Evolutionary conservation across 2,113 vertebrate species (phyloP).

Genomic region (Barbus barbus): DNA sequence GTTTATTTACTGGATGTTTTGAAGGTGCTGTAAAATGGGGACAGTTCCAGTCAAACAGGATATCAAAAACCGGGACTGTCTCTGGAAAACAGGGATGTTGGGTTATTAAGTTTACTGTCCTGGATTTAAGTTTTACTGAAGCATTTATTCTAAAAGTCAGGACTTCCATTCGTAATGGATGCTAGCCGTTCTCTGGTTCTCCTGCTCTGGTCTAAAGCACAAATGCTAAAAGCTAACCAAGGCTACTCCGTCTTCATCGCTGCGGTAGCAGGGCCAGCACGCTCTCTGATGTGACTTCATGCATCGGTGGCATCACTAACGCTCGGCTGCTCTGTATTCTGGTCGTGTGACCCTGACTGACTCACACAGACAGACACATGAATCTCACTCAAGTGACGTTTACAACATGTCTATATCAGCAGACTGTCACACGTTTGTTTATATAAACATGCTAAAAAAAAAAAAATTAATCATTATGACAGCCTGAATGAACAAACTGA

Average conservation of each 20-base stretch:
- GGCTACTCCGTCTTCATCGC: not conserved
- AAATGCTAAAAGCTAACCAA: not conserved
- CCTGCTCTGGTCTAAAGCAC: not conserved
- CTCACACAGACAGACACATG: not conserved
- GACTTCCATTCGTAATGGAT: not conserved
- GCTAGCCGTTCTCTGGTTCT: not conserved
- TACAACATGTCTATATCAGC: not conserved
- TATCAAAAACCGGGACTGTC: too few relatives aligned
- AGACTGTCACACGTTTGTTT: not conserved
- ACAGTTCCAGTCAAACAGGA: not conserved
- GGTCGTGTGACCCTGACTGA: not conserved
- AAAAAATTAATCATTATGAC: not conserved
- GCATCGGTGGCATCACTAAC: not conserved
- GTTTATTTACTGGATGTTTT: not conserved
- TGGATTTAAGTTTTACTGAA: not conserved
- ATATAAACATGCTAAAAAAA: not conserved
- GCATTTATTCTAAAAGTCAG: not conserved
- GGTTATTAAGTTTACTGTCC: not conserved
- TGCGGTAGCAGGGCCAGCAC: not conserved
- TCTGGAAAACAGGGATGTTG: too few relatives aligned
- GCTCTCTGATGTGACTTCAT: constrained; percentile 3
- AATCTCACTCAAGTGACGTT: not conserved
- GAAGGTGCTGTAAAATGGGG: not conserved
- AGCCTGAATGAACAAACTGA: too few relatives aligned
- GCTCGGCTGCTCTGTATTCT: not conserved